Conservation (phyloP, 2,888 invertebrate species). For the Meandrusa payeni region DNA sequence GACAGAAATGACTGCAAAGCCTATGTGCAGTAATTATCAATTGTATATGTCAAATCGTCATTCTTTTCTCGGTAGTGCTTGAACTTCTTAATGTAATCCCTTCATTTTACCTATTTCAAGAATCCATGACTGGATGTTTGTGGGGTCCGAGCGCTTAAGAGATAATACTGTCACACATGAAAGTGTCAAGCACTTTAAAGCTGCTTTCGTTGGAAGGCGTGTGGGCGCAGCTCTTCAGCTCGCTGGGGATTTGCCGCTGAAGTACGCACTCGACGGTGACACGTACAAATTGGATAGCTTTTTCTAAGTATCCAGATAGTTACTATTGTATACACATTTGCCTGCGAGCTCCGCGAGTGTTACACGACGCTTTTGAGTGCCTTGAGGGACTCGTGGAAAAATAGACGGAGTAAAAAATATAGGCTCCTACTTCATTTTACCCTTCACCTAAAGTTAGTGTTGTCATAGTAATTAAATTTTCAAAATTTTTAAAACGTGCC, state of each 20-base stretch:
- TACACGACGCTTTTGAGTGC: slow-evolving; percentile 2
- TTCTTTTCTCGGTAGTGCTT: neutral
- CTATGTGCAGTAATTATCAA: no score
- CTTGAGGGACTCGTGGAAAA: no score
- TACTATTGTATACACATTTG: neutral
- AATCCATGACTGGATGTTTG: slow-evolving; percentile 14
- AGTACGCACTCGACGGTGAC: slow-evolving; percentile 22
- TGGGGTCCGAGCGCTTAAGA: slow-evolving; percentile 12
- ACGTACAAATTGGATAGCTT: slow-evolving; percentile 23
- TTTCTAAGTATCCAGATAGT: slow-evolving; percentile 20
- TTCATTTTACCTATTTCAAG: slow-evolving; percentile 7
- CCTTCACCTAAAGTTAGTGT: no score
- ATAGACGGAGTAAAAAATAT: neutral
- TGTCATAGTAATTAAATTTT: no score
- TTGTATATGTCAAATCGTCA: no score
- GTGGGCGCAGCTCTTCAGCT: slow-evolving; percentile 22
- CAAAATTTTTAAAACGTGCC: no score
- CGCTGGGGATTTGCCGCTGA: slow-evolving; percentile 20
- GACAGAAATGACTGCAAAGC: no score
- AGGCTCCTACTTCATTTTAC: no score
- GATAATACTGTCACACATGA: slow-evolving; percentile 19
- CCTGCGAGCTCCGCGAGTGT: neutral
- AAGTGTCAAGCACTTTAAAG: slow-evolving; percentile 25
- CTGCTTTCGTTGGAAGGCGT: slow-evolving; percentile 13
- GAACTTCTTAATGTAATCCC: neutral